Evolutionary conservation across 2,797 vertebrate genomes (phyloP).

Genomic region (Acanthurus lineatus): DNA sequence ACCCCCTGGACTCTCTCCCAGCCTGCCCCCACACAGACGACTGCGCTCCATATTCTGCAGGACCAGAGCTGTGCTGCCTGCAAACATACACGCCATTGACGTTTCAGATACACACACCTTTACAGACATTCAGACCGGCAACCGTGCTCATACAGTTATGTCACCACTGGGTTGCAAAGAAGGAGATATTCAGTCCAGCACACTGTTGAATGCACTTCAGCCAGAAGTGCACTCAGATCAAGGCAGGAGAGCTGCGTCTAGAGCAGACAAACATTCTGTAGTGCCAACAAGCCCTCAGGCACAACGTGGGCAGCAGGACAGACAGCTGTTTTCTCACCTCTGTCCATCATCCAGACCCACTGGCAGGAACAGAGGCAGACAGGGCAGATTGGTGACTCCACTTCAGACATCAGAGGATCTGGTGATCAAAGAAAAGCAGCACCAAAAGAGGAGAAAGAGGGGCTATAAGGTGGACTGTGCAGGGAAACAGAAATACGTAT

Average conservation of each 20-base stretch:
- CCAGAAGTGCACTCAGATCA: constrained; percentile 10
- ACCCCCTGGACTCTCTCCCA: constrained; percentile 42
- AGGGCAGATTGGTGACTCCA: constrained; percentile 49
- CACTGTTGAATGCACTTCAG: constrained; percentile 1
- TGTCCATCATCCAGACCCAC: constrained; percentile 15
- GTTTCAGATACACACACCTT: constrained; percentile 18
- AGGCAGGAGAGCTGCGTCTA: not conserved
- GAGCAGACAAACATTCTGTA: constrained; percentile 8
- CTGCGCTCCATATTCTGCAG: constrained; percentile 68
- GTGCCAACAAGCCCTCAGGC: not conserved
- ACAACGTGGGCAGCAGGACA: constrained; percentile 20
- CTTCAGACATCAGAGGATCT: constrained; percentile 45
- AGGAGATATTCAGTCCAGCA: constrained; percentile 3
- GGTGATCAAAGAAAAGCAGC: constrained; percentile 26
- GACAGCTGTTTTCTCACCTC: constrained; percentile 19
- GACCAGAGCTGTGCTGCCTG: constrained; percentile 58
- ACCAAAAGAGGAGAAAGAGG: constrained; percentile 44
- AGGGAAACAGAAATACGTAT: constrained; percentile 30
- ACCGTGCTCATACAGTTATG: not conserved
- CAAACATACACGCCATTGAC: constrained; percentile 9
- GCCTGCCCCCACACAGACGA: constrained; percentile 67
- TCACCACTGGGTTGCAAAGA: constrained; percentile 6
- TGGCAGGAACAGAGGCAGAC: constrained; percentile 12
- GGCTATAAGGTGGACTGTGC: constrained; percentile 32
- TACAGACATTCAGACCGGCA: constrained; percentile 29